A percentile compares a stretch with the other conserved stretches of the same genome.
Conservation (phyloP, 2,113 vertebrate species). For the Catagonus wagneri region DNA sequence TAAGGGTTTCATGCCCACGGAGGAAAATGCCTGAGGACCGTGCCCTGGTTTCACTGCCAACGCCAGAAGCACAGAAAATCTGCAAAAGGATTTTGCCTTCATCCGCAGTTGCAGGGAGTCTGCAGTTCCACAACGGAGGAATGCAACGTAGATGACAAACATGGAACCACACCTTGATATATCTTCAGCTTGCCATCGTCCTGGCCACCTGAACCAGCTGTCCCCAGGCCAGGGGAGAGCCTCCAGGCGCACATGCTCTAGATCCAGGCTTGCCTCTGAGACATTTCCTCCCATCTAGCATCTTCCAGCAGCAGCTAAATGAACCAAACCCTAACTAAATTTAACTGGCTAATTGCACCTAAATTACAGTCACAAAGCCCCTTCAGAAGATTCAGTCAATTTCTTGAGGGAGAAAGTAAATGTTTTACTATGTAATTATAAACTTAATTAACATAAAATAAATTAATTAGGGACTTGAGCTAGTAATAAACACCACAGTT, state of each 20-base stretch:
- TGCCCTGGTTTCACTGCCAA: not conserved
- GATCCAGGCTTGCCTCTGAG: not conserved
- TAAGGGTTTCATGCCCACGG: not conserved
- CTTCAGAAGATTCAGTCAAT: constrained; percentile 72
- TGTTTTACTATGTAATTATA: constrained; percentile 79
- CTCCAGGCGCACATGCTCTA: not conserved
- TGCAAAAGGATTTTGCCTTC: not conserved
- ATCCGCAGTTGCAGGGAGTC: not conserved
- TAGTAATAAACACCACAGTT: constrained; percentile 50
- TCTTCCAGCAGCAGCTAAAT: constrained; percentile 57
- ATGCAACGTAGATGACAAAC: not conserved
- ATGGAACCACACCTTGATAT: not conserved
- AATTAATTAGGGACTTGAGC: constrained; percentile 78
- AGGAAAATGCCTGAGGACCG: not conserved
- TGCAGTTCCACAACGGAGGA: not conserved
- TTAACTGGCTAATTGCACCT: constrained; percentile 75
- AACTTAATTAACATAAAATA: constrained; percentile 82
- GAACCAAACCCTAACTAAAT: constrained; percentile 76
- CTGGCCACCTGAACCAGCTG: not conserved
- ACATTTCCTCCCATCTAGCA: constrained; percentile 13
- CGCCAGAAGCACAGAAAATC: not conserved
- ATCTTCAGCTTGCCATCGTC: not conserved
- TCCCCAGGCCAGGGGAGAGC: not conserved
- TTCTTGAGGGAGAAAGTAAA: constrained; percentile 81
- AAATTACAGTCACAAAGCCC: constrained; percentile 76